A percentile compares a stretch with the other conserved stretches of the same genome.
Conservation (phyloP, 2,888 invertebrate genomes). For the Tenthredo amoena region DNA sequence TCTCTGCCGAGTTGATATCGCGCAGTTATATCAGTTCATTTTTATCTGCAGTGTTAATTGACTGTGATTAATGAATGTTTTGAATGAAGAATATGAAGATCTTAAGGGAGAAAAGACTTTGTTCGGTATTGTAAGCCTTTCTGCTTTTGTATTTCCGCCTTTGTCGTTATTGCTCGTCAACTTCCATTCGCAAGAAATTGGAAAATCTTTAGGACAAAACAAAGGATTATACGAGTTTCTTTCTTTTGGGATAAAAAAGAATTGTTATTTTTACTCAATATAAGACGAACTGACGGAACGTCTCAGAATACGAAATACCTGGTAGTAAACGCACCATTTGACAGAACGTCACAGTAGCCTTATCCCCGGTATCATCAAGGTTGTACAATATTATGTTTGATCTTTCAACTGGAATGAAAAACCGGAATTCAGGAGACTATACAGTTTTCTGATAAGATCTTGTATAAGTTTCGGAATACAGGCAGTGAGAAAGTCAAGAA, state of each 20-base stretch:
- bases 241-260: not conserved
- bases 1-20: not conserved
- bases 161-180: not conserved
- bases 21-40: not conserved
- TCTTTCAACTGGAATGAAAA: not conserved
- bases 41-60: not conserved
- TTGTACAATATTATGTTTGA: not conserved
- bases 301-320: not conserved
- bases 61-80: not conserved
- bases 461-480: not conserved
- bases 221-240: not conserved
- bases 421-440: not conserved
- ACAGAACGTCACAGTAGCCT: not conserved
- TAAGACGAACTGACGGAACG: not conserved
- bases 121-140: not conserved
- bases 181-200: not conserved
- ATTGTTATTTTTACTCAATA: slow-evolving; percentile 2
- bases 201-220: not conserved
- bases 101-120: not conserved
- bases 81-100: not conserved
- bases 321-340: not conserved
- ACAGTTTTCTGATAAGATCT: not conserved
- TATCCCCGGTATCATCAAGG: not conserved
- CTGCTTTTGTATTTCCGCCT: not conserved
- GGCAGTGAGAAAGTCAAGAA: not conserved